Percentiles rank a stretch among this genome's conserved stretches.
These are phyloP conservation scores for Lamprologus tigripictilis DNA, from an alignment of 2,113 vertebrate species.

Conservation along the genomic window DNA sequence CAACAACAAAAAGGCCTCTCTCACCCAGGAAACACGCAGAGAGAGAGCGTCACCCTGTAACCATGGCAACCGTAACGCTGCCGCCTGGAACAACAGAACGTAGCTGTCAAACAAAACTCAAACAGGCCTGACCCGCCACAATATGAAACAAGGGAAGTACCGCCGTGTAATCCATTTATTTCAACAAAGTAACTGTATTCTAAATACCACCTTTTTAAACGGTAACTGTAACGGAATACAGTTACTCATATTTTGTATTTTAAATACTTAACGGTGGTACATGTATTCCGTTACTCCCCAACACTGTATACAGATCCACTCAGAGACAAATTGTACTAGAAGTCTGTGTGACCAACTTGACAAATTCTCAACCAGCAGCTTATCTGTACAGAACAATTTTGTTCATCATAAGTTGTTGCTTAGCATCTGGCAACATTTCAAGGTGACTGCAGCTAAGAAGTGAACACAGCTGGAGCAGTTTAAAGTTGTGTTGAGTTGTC, in stretches of 20 bases:
- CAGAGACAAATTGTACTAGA: background rate
- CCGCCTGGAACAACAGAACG: fast-evolving
- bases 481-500: background rate
- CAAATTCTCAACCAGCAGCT: background rate
- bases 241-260: too few relatives aligned
- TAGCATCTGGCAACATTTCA: background rate
- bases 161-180: fast-evolving
- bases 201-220: too few relatives aligned
- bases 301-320: background rate
- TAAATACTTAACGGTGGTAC: fast-evolving
- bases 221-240: too few relatives aligned
- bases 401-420: background rate
- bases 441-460: background rate
- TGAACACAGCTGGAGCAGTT: background rate
- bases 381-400: background rate
- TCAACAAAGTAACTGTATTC: too few relatives aligned
- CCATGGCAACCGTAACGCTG: too few relatives aligned
- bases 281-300: too few relatives aligned
- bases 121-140: too few relatives aligned
- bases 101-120: too few relatives aligned
- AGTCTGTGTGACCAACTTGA: background rate
- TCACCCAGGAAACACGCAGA: fast-evolving
- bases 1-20: too few relatives aligned
- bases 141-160: too few relatives aligned
- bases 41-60: fast-evolving